Percentiles rank a stretch among this genome's conserved stretches.
Conservation (phyloP, 2,888 invertebrate genomes). For the Apeira syringaria region DNA sequence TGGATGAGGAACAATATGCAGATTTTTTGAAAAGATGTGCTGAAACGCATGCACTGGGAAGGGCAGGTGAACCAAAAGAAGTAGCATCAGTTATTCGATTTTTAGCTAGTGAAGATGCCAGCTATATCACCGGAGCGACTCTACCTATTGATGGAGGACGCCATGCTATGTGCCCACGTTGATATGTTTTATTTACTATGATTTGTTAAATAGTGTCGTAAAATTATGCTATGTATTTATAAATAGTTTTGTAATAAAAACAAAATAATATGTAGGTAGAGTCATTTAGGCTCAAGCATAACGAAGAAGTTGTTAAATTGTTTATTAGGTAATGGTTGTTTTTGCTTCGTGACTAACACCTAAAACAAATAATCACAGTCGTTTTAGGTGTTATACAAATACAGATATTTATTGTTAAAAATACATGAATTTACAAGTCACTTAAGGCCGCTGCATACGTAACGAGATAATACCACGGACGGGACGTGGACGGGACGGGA, state of each 20-base stretch:
- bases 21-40: constrained; percentile 92
- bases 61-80: constrained; percentile 92
- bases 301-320: too few species aligned
- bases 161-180: constrained; percentile 93
- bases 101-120: constrained; percentile 92
- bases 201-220: not conserved
- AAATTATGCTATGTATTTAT: too few species aligned
- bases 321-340: too few species aligned
- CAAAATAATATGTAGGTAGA: not conserved
- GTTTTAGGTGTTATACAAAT: too few species aligned
- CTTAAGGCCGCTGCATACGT: too few species aligned
- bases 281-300: too few species aligned
- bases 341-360: too few species aligned
- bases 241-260: not conserved
- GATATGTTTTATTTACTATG: constrained; percentile 41
- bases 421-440: too few species aligned
- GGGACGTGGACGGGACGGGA: too few species aligned
- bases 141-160: constrained; percentile 95
- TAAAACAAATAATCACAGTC: too few species aligned
- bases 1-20: constrained; percentile 90
- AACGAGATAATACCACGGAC: too few species aligned
- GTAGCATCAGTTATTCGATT: constrained; percentile 95
- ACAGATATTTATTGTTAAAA: too few species aligned
- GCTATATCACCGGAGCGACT: constrained; percentile 93
- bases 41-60: constrained; percentile 94